Evolutionary conservation across 2,113 vertebrate species (phyloP), one percentile per base, ranked within the genome.

Genomic region (Misgurnus anguillicaudatus): DNA sequence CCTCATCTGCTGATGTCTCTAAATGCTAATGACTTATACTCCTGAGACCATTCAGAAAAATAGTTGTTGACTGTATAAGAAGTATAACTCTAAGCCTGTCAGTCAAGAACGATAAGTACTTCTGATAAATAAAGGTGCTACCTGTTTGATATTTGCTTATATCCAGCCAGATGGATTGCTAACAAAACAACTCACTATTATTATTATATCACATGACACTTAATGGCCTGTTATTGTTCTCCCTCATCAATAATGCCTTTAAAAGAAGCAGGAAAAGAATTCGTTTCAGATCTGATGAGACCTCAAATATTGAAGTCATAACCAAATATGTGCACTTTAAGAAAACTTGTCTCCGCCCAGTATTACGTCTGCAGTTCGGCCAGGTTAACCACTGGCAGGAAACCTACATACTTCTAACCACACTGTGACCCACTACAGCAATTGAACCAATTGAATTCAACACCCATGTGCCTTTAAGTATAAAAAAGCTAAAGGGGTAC

Each of bases 301-400:
- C 24, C 24, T 31, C 24, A 31, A 31, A 31, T 31, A 31, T 45
- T 45, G 39, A 17, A 21, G 17, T 11, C 42, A 16, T 8, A 19
- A 19, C 9, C 17, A 72, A 47, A 45, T 24, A 31, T 61, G 71
- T 62, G 39, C 13, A 31, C 72, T 51, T 42, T 81, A 57, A 9
- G 55, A 38, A 21, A 13, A 17, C 16, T 45, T 8, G 7, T 39
- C 51, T 36, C 17, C n/a, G 13, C 21, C 51, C 7, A 41, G 60
- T 39, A 64, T 66, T 45, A 51, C 24, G 45, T 17, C 42, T 61
- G 38, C 41, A 38, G 13, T 65, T 21, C 4, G 67, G 31, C 31
- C 58, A 62, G 17, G 79, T 41, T 48, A 79, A 68, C 72, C 70
- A 65, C 51, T 38, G 64, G 51, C 79, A 72, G 72, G 45, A 57